Evolutionary conservation across 37 sponge, comb jelly and placozoan species (phyloP).

Genomic region (Aphrocallistes beatrix): DNA sequence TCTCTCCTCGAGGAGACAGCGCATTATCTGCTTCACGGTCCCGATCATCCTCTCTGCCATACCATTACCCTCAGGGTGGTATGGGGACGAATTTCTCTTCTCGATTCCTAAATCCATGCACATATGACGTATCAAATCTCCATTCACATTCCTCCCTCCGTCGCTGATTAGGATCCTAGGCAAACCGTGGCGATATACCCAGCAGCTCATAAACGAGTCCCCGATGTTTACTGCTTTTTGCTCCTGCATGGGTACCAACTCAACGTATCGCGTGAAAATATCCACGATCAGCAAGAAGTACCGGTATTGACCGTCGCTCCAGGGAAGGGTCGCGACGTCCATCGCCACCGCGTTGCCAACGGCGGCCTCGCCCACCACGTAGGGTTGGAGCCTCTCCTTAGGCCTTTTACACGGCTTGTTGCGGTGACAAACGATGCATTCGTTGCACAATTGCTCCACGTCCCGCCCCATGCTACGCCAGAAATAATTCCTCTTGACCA

Average conservation of each 20-base stretch:
- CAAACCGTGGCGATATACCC: background rate
- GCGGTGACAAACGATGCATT: background rate
- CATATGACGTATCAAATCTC: background rate
- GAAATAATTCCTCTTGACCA: background rate
- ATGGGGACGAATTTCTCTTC: background rate
- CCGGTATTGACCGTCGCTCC: background rate
- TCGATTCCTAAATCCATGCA: too few relatives aligned
- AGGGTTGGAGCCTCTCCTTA: background rate
- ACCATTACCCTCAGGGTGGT: background rate
- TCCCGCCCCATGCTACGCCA: background rate
- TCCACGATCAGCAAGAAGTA: background rate
- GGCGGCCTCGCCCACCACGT: background rate
- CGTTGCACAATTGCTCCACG: background rate
- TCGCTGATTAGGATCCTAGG: background rate
- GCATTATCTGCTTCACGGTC: conserved; percentile 1
- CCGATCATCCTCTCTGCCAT: background rate
- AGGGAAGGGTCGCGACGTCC: background rate
- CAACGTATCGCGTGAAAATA: background rate
- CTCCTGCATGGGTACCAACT: background rate
- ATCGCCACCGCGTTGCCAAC: background rate
- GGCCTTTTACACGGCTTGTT: background rate
- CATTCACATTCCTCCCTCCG: background rate
- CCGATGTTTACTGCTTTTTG: background rate
- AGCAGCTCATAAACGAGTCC: background rate
- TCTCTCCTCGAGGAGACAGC: background rate